Evolutionary conservation across 2,797 vertebrate genomes (phyloP).

Genomic region (Premnoplex brunnescens): DNA sequence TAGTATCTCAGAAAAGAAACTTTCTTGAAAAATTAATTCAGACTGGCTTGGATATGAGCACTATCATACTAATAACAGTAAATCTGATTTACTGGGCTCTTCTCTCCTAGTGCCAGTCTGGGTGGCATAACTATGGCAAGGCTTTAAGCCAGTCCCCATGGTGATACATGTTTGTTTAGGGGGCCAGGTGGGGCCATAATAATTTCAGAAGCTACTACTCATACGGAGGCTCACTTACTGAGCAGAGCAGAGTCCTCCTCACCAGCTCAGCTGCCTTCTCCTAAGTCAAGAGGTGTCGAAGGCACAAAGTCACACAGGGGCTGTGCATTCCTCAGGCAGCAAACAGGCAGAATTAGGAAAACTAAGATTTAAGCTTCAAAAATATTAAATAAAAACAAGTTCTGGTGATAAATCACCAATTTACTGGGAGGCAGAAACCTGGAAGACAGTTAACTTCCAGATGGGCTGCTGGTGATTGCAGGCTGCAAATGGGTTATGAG

Average conservation of each 20-base stretch:
- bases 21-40: slow-evolving; percentile 64
- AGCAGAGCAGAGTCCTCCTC: not conserved
- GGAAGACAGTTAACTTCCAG: not conserved
- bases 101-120: not conserved
- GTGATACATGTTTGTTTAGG: not conserved
- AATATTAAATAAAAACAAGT: not conserved
- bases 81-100: slow-evolving; percentile 45
- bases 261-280: not conserved
- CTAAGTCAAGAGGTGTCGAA: accelerated
- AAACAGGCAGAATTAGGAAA: not conserved
- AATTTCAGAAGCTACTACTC: not conserved
- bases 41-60: slow-evolving; percentile 31
- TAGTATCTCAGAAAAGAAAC: slow-evolving; percentile 20
- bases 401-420: not conserved
- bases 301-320: not conserved
- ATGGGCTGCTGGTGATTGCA: not conserved
- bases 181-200: not conserved
- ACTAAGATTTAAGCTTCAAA: not conserved
- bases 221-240: not conserved
- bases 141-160: accelerated
- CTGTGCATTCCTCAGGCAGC: accelerated
- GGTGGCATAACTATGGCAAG: not conserved
- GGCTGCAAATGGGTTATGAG: accelerated
- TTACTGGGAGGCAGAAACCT: not conserved
- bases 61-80: slow-evolving; percentile 19